Percentiles rank a stretch among this genome's conserved stretches.
Conservation (phyloP, 2,888 invertebrate species). For the Alloplasta piceator region DNA sequence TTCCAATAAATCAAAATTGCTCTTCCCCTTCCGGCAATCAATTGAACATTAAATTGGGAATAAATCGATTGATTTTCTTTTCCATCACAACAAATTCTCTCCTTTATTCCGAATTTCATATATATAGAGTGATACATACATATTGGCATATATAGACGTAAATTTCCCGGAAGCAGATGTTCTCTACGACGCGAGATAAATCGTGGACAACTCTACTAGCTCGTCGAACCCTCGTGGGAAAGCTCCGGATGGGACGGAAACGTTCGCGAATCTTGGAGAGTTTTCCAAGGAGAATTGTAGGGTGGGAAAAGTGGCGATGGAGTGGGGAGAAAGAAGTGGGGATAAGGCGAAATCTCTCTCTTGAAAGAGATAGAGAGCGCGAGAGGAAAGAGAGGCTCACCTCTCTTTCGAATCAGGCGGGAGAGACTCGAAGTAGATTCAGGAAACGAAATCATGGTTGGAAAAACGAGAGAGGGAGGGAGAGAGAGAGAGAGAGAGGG, state of each 20-base stretch:
- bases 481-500: too few species aligned
- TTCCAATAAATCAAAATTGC: too few species aligned
- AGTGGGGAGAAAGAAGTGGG: slow-evolving; percentile 33
- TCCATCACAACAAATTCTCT: neutral
- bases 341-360: slow-evolving; percentile 42
- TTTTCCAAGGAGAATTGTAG: slow-evolving; percentile 34
- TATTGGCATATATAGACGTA: slow-evolving; percentile 24
- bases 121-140: neutral
- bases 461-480: neutral
- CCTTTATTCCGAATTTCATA: slow-evolving; percentile 5
- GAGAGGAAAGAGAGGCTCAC: slow-evolving; percentile 15
- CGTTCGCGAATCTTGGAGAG: slow-evolving; percentile 55
- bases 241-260: slow-evolving; percentile 58
- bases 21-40: too few species aligned
- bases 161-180: slow-evolving; percentile 58
- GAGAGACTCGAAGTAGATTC: slow-evolving; percentile 38
- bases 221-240: slow-evolving; percentile 59
- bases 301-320: slow-evolving; percentile 26
- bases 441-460: slow-evolving; percentile 54
- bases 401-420: too few species aligned
- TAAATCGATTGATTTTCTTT: neutral
- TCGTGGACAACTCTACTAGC: slow-evolving; percentile 56
- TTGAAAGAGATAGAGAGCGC: neutral
- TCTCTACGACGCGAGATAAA: slow-evolving; percentile 57
- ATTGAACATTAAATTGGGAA: too few species aligned